Evolutionary conservation across 1,140 invertebrate genomes (phyloP), one percentile per base, ranked within the genome.

Genomic region (Pachypeltis micranthus): DNA sequence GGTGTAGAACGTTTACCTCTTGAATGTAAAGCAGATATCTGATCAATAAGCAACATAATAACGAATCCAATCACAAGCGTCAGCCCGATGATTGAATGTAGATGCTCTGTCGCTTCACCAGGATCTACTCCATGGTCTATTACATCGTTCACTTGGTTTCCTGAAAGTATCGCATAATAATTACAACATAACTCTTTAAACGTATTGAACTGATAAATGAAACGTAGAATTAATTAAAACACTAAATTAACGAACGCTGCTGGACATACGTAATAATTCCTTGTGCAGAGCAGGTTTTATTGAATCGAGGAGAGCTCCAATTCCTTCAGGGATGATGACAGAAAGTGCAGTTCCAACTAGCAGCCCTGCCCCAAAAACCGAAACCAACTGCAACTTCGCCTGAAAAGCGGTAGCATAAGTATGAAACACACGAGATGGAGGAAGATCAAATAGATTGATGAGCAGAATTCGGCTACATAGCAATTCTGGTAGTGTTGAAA

Each of bases 281-380:
- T 16, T 44, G 23, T 19, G 44, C 23, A 44, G 54, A 56, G 25
- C 14, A n/a, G 25, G 26, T 21, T 44, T 56, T 2, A 59, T 59
- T 44, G 67, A 65, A 28, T 68, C 66, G 67, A 85, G 83, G 27
- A 98, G 76, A 1, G 93, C 87, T 66, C 93, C 80, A 27, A 99
- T 88, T 31, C 96, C 97, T 79, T 99, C 97, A 0, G 97, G 97
- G 70, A 99, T 98, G 54, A 99, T 99, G 0, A 99, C 95, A 63
- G 93, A 89, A 56, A 99, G 75, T 0, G 96, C 95, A 61, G 96
- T 98, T 2, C 96, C 96, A 44, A 99, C 93, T n/a, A 99, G 78
- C 7, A 99, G 79, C 25, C 96, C 96, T 55, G 96, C 95, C 55
- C 96, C 96, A 54, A 99, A 83, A 29, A 98, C 86, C 23, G 94